Evolutionary conservation across 2,888 invertebrate species (phyloP).

Genomic region (Eudasyphora cyanicolor): DNA sequence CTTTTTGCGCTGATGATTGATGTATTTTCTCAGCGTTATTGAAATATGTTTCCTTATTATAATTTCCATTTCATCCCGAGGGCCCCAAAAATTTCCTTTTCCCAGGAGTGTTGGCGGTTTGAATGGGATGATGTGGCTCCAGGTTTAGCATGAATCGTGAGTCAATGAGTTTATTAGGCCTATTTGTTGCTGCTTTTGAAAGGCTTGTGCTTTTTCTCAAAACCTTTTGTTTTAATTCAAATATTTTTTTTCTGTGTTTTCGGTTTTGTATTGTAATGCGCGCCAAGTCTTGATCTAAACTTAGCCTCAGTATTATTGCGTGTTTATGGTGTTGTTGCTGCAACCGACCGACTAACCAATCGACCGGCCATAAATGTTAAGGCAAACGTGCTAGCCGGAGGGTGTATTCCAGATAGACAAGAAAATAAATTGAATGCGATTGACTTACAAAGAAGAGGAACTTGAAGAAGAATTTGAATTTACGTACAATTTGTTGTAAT

Average conservation of each 20-base stretch:
- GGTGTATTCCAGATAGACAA: constrained; percentile 46
- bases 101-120: constrained; percentile 37
- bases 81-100: constrained; percentile 59
- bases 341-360: no score
- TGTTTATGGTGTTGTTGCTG: constrained; percentile 12
- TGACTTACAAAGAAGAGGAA: not conserved
- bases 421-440: constrained; percentile 40
- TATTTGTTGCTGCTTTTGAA: constrained; percentile 41
- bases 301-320: not conserved
- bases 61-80: constrained; percentile 6
- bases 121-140: not conserved
- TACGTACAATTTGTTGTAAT: not conserved
- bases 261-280: no score
- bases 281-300: not conserved
- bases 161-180: constrained; percentile 60
- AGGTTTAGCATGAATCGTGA: constrained; percentile 43
- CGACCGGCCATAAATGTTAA: constrained; percentile 34
- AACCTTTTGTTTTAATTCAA: not conserved
- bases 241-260: not conserved
- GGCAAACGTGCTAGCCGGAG: constrained; percentile 61
- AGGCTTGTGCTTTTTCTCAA: not conserved
- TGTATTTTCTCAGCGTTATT: constrained; percentile 27
- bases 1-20: not conserved
- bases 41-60: constrained; percentile 28
- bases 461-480: not conserved